Base-by-base conservation (phyloP, 2,113 vertebrate species). In the Terrapene triunguis region DNA sequence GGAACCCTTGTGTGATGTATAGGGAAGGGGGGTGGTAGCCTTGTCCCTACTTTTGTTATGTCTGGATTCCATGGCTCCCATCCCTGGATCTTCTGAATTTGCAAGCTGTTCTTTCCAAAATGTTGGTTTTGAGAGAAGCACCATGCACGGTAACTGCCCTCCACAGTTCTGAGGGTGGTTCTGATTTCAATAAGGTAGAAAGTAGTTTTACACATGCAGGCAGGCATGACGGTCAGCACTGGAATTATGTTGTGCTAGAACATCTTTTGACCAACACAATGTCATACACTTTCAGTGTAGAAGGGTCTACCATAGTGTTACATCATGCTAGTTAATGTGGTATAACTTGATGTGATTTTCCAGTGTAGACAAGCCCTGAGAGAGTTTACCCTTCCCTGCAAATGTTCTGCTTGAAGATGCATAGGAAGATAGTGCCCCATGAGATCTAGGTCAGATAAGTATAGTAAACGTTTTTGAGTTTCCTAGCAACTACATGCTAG, bases 271-370 rank as follows among this genome's bases (percentile, higher is more conserved):
- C 38, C 85, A 50, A 25, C 0, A 1, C 27, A 88, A 21, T 0
- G 0, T 62, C 10, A 65, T 16, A 35, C 13, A 32, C 59, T 65
- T 65, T 65, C 29, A 65, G 32, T 65, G 59, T 35, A 65, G 59
- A 65, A 65, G 59, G 14, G 7, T 48, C 35, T 0, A 0, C 5
- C 1, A 0, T 72, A 54, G 84, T 13, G 38, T 93, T 94, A 80
- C 14, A 32, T 81, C 24, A 10, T 35, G 48, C 17, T 54, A 50
- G 84, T 84, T 27, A 84, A 38, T 38, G 87, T 87, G 32, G 74
- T 90, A 57, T 87, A 5, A 47, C 87, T 21, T 81, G 69, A 57
- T 93, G 27, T 22, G 83, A 38, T 42, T 12, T 93, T 92, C 76
- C 59, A 19, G 12, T 3, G 1, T 42, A 82, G 42, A 47, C 50